Percentiles rank a stretch among this genome's conserved stretches.
phyloP scores from a whole-genome alignment of 2,797 vertebrate species.

The Thaleichthys pacificus region DNA sequence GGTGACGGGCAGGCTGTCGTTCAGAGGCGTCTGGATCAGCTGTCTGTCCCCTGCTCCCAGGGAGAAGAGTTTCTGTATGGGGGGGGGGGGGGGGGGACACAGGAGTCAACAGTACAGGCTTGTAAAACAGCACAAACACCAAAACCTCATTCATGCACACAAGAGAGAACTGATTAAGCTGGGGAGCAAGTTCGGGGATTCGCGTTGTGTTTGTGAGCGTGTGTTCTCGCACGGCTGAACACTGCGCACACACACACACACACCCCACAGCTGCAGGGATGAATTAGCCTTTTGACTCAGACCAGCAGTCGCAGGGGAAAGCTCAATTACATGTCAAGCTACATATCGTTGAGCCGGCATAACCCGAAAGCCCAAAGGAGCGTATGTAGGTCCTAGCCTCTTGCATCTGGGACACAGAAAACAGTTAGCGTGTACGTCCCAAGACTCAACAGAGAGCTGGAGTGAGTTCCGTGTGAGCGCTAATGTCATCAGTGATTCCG shows the following conservation, averaged over 20 bases:
- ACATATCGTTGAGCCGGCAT: slow-evolving; percentile 35
- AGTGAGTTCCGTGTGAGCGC: not conserved
- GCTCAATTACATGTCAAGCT: slow-evolving; percentile 41
- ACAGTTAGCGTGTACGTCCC: too few relatives aligned
- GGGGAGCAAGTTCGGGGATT: not conserved
- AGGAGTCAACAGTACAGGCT: not conserved
- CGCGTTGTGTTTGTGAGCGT: not conserved
- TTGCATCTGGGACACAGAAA: too few relatives aligned
- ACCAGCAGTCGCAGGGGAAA: slow-evolving; percentile 24
- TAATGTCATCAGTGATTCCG: not conserved
- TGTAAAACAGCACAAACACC: not conserved
- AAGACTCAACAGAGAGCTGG: not conserved
- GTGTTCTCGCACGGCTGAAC: slow-evolving; percentile 5
- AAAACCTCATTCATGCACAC: slow-evolving; percentile 14
- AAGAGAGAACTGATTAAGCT: not conserved
- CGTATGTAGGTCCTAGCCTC: not conserved
- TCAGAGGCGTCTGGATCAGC: slow-evolving; percentile 93
- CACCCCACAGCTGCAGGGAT: slow-evolving; percentile 31
- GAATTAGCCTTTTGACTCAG: slow-evolving; percentile 29
- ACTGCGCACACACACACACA: not conserved
- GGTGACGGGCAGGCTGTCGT: slow-evolving; percentile 90
- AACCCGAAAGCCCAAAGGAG: not conserved
- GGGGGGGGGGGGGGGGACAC: slow-evolving; percentile 26
- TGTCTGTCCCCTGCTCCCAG: slow-evolving; percentile 96
- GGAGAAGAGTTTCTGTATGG: slow-evolving; percentile 90